Base-by-base conservation (phyloP, 53 echinoderm and acorn worm genomes). In the Glandiceps talaboti region DNA sequence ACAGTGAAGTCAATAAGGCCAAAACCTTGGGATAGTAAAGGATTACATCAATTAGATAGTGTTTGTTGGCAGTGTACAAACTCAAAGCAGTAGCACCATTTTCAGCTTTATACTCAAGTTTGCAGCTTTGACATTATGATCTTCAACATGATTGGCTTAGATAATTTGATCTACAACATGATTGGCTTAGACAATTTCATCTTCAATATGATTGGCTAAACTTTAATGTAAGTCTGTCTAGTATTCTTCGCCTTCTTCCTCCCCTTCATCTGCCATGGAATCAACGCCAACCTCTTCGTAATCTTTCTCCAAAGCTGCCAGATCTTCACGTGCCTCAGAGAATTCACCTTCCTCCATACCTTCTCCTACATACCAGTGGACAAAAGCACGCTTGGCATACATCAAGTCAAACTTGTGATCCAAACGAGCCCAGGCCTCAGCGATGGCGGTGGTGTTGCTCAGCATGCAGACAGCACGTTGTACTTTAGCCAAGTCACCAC, bases 341-440 rank as follows among this genome's bases (percentile, higher is more conserved):
- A 94, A 94, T 82, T 94, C 94, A 76, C 94, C 94, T 78, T 93
- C 93, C 87, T 93, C 93, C 93, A 93, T 93, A 82, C 93, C 93
- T 80, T 93, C 93, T 12, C 64, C 64, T 20, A 45, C 64, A 20
- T 45, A 45, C 64, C 64, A 45, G 64, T 45, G 64, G 64, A 45
- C 64, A 20, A 45, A 45, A 45, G 64, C 64, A 45, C 64, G 64
- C 64, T 45, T 45, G 64, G 64, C 64, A 20, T 45, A 45, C 64
- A 45, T 45, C 64, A 45, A 45, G 64, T 45, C 64, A 20, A 45
- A 45, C 64, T 45, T 45, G 64, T 45, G 64, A 20, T 94, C 91
- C 28, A 94, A 87, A 89, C 94, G 94, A 80, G 91, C 91, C 94
- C 94, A 94, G 81, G 94, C 94, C 82, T 94, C 91, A 14, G 94